Percentiles rank a stretch among this genome's conserved stretches.
phyloP scores from a whole-genome alignment of 2,113 vertebrate genomes.

The Rhynchomys soricoides region DNA sequence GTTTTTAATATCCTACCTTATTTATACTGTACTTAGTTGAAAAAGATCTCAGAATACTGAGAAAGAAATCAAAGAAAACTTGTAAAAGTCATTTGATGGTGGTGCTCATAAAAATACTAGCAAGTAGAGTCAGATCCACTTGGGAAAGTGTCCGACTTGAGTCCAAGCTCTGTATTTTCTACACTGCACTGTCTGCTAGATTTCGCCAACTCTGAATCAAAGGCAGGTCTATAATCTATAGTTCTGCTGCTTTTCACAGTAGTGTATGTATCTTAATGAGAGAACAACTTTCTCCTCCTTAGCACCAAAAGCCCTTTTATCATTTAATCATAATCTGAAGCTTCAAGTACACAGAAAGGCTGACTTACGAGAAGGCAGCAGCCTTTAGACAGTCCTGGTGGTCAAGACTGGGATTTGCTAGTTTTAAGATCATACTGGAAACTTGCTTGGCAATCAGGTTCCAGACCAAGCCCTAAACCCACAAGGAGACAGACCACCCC shows the following conservation, averaged over 20 bases:
- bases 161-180: neutral
- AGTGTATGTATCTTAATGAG: neutral
- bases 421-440: constrained; percentile 30
- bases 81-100: neutral
- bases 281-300: neutral
- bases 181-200: neutral
- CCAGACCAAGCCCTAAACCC: neutral
- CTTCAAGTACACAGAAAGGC: neutral
- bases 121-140: neutral
- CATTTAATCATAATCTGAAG: neutral
- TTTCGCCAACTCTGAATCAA: neutral
- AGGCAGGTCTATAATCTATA: neutral
- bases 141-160: neutral
- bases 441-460: neutral
- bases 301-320: neutral
- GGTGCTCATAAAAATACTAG: constrained; percentile 26
- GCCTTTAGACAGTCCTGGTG: neutral
- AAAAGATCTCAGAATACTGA: constrained; percentile 50
- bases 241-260: neutral
- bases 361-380: neutral
- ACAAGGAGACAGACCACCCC: neutral
- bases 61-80: neutral
- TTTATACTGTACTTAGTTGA: neutral
- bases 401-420: neutral
- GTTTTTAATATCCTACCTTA: constrained; percentile 5